These are phyloP conservation scores for Denticeps clupeoides DNA, from an alignment of 2,797 vertebrate species.

Conservation along the genomic window DNA sequence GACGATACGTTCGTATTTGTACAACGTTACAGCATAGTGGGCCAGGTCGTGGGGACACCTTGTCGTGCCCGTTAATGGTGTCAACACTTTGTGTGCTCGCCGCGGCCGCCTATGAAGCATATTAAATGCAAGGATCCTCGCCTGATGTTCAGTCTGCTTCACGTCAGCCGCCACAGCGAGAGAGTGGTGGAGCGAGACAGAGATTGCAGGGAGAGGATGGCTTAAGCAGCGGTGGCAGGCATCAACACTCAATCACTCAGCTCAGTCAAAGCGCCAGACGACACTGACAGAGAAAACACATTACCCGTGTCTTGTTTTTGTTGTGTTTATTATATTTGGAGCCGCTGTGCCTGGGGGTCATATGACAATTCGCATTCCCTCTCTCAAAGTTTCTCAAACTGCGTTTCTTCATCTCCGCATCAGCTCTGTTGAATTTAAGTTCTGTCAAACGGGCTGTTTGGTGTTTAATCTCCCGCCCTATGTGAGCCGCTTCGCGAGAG, in stretches of 20 bases:
- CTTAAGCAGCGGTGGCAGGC: constrained; percentile 53
- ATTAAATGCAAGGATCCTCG: too few relatives aligned
- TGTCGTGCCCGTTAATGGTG: too few relatives aligned
- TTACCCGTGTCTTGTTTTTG: constrained; percentile 55
- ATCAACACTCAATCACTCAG: constrained; percentile 58
- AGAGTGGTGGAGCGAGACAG: background rate
- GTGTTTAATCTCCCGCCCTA: constrained; percentile 51
- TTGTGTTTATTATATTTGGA: constrained; percentile 62
- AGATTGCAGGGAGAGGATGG: constrained; percentile 5
- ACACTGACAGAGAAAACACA: constrained; percentile 66
- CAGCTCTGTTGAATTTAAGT: constrained; percentile 21
- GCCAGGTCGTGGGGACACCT: too few relatives aligned
- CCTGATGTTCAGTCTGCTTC: too few relatives aligned
- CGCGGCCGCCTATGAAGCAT: too few relatives aligned
- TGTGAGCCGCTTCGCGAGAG: constrained; percentile 55
- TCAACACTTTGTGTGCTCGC: too few relatives aligned
- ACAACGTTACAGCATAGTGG: too few relatives aligned
- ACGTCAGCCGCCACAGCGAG: constrained; percentile 17
- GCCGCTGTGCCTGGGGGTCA: constrained; percentile 60
- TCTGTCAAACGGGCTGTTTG: constrained; percentile 44
- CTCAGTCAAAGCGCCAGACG: constrained; percentile 51
- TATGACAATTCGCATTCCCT: constrained; percentile 60
- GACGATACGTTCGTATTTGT: too few relatives aligned
- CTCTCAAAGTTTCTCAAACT: constrained; percentile 35
- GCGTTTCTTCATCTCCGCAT: constrained; percentile 2